Evolutionary conservation across 2,797 vertebrate genomes (phyloP).

Genomic region (Nothura maculosa): DNA sequence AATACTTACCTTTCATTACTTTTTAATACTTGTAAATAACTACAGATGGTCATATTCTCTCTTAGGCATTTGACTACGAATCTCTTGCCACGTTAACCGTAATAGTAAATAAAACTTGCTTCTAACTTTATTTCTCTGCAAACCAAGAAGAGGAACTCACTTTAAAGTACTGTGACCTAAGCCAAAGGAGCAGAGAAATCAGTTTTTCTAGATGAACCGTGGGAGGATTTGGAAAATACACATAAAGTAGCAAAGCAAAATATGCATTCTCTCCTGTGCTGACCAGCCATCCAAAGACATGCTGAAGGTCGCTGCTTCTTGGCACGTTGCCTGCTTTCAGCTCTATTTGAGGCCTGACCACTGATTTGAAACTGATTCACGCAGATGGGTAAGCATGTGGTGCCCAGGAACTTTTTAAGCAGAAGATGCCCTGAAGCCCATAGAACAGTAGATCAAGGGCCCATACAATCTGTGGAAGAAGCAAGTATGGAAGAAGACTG

Average conservation of each 20-base stretch:
- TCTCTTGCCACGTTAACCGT: not conserved
- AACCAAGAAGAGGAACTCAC: not conserved
- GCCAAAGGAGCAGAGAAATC: not conserved
- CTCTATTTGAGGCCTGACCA: constrained; percentile 33
- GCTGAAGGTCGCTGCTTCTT: constrained; percentile 44
- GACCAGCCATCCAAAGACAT: not conserved
- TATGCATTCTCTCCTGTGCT: not conserved
- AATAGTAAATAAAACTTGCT: not conserved
- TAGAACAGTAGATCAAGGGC: not conserved
- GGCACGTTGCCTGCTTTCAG: constrained; percentile 27
- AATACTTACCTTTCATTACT: constrained; percentile 5
- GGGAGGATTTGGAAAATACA: not conserved
- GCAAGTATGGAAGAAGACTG: not conserved
- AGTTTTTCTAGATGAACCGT: not conserved
- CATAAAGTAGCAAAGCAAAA: constrained; percentile 3
- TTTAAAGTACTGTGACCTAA: not conserved
- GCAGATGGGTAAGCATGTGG: constrained; percentile 41
- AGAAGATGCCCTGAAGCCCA: constrained; percentile 1
- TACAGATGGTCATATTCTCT: not conserved
- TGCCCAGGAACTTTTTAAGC: constrained; percentile 20
- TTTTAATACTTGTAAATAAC: constrained; percentile 23
- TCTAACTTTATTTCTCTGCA: not conserved
- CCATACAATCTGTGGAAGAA: not conserved
- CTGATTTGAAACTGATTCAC: constrained; percentile 20
- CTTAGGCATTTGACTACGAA: constrained; percentile 2